Evolutionary conservation across 1,140 invertebrate genomes (phyloP).

Genomic region (Cydia strobilella): DNA sequence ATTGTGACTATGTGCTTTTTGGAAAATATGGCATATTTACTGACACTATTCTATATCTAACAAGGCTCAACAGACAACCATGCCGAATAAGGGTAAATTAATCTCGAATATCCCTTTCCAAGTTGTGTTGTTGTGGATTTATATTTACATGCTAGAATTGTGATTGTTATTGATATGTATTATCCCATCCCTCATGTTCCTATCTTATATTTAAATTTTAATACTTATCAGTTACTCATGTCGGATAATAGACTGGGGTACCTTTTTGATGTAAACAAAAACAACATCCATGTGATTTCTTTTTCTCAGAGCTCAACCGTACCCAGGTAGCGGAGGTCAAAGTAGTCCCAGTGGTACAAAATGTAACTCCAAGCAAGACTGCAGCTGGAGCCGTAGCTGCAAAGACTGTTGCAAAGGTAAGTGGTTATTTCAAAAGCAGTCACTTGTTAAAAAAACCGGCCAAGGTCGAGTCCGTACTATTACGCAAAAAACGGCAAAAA

Average conservation of each 20-base stretch:
- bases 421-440: background rate
- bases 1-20: background rate
- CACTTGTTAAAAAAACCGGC: too few relatives aligned
- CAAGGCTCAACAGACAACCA: background rate
- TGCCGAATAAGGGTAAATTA: constrained; percentile 13
- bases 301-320: background rate
- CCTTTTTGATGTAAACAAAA: too few relatives aligned
- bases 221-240: too few relatives aligned
- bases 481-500: too few relatives aligned
- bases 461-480: too few relatives aligned
- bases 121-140: background rate
- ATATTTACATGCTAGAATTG: background rate
- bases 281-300: background rate
- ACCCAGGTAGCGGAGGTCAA: constrained; percentile 20
- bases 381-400: background rate
- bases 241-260: too few relatives aligned
- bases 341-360: constrained; percentile 5
- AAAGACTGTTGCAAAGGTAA: constrained; percentile 27
- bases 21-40: background rate
- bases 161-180: background rate
- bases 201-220: background rate
- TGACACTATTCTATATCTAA: background rate
- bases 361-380: constrained; percentile 5
- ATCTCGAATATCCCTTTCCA: background rate
- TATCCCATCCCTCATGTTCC: background rate